Evolutionary conservation across 2,797 vertebrate species (phyloP).

Genomic region (Aratinga solstitialis): DNA sequence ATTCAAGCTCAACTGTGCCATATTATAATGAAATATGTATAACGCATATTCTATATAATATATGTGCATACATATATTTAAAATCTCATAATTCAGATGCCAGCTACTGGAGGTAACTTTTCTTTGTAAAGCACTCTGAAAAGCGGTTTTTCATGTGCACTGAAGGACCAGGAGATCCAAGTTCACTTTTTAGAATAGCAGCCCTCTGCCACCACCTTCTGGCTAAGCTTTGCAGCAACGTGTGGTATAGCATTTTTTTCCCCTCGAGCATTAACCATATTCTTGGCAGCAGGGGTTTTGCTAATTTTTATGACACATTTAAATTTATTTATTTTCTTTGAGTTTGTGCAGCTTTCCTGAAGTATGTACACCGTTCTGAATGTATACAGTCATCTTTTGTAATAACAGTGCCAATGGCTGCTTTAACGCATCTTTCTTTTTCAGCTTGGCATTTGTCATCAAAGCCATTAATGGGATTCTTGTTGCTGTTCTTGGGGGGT

Average conservation of each 20-base stretch:
- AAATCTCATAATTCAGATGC: background rate
- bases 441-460: background rate
- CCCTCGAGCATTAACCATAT: background rate
- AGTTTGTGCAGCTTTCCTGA: background rate
- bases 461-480: background rate
- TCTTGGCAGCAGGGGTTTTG: background rate
- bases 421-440: background rate
- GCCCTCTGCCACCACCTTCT: slow-evolving; percentile 50
- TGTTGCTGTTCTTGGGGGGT: background rate
- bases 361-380: background rate
- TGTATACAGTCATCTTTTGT: background rate
- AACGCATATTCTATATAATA: rapidly evolving
- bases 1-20: background rate
- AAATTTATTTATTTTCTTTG: background rate
- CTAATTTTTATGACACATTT: background rate
- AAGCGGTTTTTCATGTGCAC: rapidly evolving
- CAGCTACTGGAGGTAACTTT: background rate
- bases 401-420: background rate
- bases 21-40: background rate
- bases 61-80: background rate
- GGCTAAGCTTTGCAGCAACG: background rate
- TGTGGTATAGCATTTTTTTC: rapidly evolving
- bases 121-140: background rate
- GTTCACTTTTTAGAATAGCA: background rate
- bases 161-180: background rate